Conservation (phyloP, 1,140 invertebrate species). For the Pseudomyrmex pallidus region DNA sequence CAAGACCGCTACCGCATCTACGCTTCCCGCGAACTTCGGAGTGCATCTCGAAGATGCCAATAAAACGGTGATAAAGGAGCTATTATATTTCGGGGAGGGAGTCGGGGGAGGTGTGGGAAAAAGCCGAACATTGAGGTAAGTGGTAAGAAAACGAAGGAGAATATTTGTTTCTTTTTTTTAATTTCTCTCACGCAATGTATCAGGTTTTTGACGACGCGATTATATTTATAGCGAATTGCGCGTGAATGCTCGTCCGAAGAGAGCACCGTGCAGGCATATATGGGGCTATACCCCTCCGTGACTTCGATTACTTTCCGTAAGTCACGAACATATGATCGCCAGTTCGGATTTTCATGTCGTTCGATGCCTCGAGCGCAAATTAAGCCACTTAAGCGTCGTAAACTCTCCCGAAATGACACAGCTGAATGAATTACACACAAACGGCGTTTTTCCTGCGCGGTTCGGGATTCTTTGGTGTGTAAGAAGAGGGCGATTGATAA, state of each 20-base stretch:
- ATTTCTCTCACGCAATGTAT: background rate
- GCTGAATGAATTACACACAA: constrained; percentile 46
- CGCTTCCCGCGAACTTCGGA: constrained; percentile 15
- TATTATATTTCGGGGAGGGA: too few relatives aligned
- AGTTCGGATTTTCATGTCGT: constrained; percentile 34
- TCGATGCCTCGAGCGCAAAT: constrained; percentile 36
- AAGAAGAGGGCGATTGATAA: too few relatives aligned
- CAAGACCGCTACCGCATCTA: constrained; percentile 27
- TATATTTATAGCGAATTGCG: constrained; percentile 4
- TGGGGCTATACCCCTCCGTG: too few relatives aligned
- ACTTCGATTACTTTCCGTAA: constrained; percentile 27
- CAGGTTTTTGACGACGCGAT: too few relatives aligned
- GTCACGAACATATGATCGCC: constrained; percentile 43
- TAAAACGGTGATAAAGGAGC: background rate
- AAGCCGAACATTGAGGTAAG: background rate
- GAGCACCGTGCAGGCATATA: background rate
- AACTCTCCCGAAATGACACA: constrained; percentile 42
- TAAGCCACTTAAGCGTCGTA: constrained; percentile 44
- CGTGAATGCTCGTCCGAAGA: background rate
- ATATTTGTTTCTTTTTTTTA: background rate
- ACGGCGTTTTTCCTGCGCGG: background rate
- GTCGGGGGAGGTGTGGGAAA: background rate
- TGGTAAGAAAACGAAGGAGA: background rate
- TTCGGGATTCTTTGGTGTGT: too few relatives aligned
- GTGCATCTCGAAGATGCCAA: constrained; percentile 19